phyloP scores from a whole-genome alignment of 2,797 vertebrate genomes.

The Notoglanidium macrostoma region DNA sequence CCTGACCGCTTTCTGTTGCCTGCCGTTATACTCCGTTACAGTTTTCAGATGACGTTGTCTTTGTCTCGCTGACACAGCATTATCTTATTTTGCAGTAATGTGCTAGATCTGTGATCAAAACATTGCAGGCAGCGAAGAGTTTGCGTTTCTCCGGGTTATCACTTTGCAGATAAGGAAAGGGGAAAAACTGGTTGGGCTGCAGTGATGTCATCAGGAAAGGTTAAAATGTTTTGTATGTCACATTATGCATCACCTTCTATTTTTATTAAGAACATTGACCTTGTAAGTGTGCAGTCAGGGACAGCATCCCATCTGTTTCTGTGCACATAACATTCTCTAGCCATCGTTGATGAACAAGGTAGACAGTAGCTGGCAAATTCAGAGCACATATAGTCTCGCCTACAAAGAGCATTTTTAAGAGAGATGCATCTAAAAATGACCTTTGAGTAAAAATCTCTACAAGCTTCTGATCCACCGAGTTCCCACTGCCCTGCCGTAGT shows the following conservation, averaged over 20 bases:
- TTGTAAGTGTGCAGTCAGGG: not conserved
- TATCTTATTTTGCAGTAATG: slow-evolving; percentile 15
- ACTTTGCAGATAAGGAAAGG: not conserved
- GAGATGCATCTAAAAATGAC: not conserved
- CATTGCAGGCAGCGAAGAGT: not conserved
- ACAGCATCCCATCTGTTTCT: slow-evolving; percentile 14
- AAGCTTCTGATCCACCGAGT: not conserved
- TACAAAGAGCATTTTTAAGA: not conserved
- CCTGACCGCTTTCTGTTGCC: slow-evolving; percentile 31
- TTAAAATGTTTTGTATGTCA: not conserved
- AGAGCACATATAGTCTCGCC: not conserved
- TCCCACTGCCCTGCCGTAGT: not conserved
- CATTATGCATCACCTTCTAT: slow-evolving; percentile 3
- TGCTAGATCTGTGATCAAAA: slow-evolving; percentile 21
- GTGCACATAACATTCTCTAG: not conserved
- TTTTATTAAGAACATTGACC: not conserved
- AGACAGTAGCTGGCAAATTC: not conserved
- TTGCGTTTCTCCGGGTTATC: not conserved
- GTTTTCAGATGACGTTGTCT: slow-evolving; percentile 28
- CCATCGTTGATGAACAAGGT: not conserved
- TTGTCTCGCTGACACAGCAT: slow-evolving; percentile 10
- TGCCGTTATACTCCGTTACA: slow-evolving; percentile 9
- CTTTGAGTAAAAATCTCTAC: not conserved
- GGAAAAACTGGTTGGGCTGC: not conserved
- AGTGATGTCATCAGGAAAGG: slow-evolving; percentile 7